phyloP scores from a whole-genome alignment of 2,888 invertebrate species.

The Tipula vernalis region DNA sequence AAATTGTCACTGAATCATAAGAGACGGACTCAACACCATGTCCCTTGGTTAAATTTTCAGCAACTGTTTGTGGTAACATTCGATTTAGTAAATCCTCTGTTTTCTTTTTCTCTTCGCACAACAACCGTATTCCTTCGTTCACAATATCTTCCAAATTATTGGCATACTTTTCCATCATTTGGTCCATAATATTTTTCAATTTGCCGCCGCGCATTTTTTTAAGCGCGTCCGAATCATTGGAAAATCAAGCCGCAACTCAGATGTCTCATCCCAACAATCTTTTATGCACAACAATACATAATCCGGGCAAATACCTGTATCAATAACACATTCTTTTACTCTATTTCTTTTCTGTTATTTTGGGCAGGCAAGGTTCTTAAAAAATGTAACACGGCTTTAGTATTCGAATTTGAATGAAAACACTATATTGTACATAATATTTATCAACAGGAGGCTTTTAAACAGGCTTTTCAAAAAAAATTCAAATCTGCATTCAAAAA shows the following conservation, averaged over 20 bases:
- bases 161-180: conserved; percentile 94
- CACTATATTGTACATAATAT: too few relatives aligned
- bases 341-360: too few relatives aligned
- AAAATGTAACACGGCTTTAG: too few relatives aligned
- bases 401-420: too few relatives aligned
- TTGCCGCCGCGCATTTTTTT: conserved; percentile 87
- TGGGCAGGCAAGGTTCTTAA: too few relatives aligned
- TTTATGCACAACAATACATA: conserved; percentile 70
- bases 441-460: too few relatives aligned
- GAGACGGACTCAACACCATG: conserved; percentile 87
- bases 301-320: conserved; percentile 62
- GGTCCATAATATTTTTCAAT: conserved; percentile 82
- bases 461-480: too few relatives aligned
- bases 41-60: conserved; percentile 73
- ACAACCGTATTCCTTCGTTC: conserved; percentile 74
- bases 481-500: too few relatives aligned
- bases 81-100: conserved; percentile 84
- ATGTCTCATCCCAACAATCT: conserved; percentile 83
- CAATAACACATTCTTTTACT: conserved; percentile 54
- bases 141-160: conserved; percentile 91
- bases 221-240: conserved; percentile 60
- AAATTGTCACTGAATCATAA: conserved; percentile 87
- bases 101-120: conserved; percentile 86
- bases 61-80: conserved; percentile 91
- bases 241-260: conserved; percentile 76